phyloP scores from a whole-genome alignment of 1,140 invertebrate species.

The Temnothorax longispinosus region DNA sequence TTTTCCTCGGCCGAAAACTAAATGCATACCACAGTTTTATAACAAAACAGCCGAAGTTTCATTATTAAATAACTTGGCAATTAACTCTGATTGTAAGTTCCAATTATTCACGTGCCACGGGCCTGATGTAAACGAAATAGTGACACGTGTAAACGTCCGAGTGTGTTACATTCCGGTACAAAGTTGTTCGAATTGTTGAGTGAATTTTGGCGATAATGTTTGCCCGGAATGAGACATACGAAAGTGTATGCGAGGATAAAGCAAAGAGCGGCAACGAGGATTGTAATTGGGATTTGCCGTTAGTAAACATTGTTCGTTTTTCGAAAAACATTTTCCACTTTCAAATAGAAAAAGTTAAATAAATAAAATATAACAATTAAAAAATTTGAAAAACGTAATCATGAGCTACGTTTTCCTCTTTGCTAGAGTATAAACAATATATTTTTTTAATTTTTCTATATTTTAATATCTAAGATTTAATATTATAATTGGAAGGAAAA shows the following conservation, averaged over 20 bases:
- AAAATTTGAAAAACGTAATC: background rate
- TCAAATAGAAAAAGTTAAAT: background rate
- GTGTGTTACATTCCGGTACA: background rate
- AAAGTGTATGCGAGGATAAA: background rate
- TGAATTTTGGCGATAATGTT: slow-evolving; percentile 2
- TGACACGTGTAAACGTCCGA: slow-evolving; percentile 1
- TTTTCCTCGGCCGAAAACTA: background rate
- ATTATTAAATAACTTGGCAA: slow-evolving; percentile 24
- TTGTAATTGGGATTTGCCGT: background rate
- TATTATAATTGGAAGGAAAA: slow-evolving; percentile 2
- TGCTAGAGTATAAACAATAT: background rate
- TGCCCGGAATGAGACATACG: background rate
- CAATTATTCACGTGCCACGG: slow-evolving; percentile 16
- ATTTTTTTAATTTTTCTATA: background rate
- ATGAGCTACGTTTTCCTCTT: background rate
- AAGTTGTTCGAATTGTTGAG: background rate
- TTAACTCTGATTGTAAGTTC: background rate
- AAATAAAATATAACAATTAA: background rate
- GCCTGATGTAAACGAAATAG: slow-evolving; percentile 5
- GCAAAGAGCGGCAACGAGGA: background rate
- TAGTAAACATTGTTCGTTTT: background rate
- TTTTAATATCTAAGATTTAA: slow-evolving; percentile 25
- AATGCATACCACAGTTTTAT: background rate
- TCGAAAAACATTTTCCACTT: background rate
- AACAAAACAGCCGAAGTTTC: background rate